phyloP scores from a whole-genome alignment of 2,113 vertebrate species.

The Indicator maculatus region DNA sequence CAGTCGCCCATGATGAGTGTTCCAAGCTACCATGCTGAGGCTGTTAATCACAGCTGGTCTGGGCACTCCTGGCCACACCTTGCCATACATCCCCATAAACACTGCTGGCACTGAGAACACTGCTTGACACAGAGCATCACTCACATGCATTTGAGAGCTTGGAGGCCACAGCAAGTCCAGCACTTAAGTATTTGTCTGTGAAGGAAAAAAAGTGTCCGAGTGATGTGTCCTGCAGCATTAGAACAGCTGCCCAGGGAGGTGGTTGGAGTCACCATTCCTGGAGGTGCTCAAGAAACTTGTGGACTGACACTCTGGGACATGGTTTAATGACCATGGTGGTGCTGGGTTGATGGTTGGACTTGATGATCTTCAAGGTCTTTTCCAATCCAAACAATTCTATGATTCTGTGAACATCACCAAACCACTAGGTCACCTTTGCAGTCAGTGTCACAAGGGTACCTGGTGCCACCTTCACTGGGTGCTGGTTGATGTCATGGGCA shows the following conservation, averaged over 20 bases:
- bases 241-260: too few species aligned
- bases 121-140: fast-evolving
- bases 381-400: neutral
- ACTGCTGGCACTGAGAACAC: too few species aligned
- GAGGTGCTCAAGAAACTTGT: too few species aligned
- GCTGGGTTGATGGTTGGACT: neutral
- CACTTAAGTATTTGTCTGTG: neutral
- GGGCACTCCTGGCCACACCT: neutral
- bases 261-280: too few species aligned
- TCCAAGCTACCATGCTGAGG: neutral
- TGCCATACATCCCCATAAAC: fast-evolving
- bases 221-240: neutral
- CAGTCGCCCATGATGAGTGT: too few species aligned
- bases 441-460: fast-evolving
- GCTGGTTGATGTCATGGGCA: fast-evolving
- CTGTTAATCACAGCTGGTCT: fast-evolving
- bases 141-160: neutral
- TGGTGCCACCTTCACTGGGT: fast-evolving
- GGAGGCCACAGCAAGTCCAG: too few species aligned
- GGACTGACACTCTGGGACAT: too few species aligned
- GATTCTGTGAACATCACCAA: neutral
- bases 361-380: neutral
- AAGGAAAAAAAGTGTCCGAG: neutral
- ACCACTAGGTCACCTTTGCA: neutral
- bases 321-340: too few species aligned